Percentiles rank a stretch among this genome's conserved stretches.
Conservation (phyloP, 2,888 invertebrate genomes). For the Eristalis pertinax region DNA sequence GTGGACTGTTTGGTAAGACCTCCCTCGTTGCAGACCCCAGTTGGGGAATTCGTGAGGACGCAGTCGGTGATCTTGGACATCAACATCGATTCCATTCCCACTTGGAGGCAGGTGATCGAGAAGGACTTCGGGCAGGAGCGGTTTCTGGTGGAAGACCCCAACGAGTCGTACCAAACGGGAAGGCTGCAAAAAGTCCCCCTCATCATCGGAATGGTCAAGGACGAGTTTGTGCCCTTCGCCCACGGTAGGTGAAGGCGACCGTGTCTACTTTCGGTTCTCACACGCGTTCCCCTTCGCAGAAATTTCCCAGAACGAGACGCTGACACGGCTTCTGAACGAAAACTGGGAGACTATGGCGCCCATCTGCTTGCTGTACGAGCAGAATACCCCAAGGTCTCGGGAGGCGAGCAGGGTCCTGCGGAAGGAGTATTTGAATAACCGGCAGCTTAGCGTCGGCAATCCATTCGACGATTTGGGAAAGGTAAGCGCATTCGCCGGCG, state of each 20-base stretch:
- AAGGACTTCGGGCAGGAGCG: slow-evolving; percentile 85
- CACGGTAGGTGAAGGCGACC: slow-evolving; percentile 77
- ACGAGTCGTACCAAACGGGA: slow-evolving; percentile 83
- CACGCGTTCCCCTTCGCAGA: slow-evolving; percentile 77
- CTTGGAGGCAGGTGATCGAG: slow-evolving; percentile 86
- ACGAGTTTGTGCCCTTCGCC: slow-evolving; percentile 84
- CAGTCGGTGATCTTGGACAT: slow-evolving; percentile 77
- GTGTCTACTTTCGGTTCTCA: not conserved
- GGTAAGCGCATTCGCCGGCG: not conserved
- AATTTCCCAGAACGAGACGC: slow-evolving; percentile 82
- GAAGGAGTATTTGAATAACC: slow-evolving; percentile 74
- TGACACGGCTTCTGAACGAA: slow-evolving; percentile 74
- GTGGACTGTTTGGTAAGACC: too few relatives aligned
- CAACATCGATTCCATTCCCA: slow-evolving; percentile 76
- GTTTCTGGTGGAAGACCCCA: slow-evolving; percentile 84
- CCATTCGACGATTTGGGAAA: slow-evolving; percentile 63
- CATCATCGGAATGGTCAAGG: slow-evolving; percentile 85
- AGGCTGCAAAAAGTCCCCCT: slow-evolving; percentile 85
- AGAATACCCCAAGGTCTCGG: slow-evolving; percentile 77
- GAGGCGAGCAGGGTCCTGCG: slow-evolving; percentile 74
- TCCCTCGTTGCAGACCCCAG: slow-evolving; percentile 73
- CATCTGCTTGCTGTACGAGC: slow-evolving; percentile 79
- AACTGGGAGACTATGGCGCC: slow-evolving; percentile 76
- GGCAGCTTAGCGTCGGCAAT: slow-evolving; percentile 67
- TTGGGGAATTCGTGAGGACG: slow-evolving; percentile 76